Evolutionary conservation across 2,888 invertebrate genomes (phyloP).

Genomic region (Tipula unca): DNA sequence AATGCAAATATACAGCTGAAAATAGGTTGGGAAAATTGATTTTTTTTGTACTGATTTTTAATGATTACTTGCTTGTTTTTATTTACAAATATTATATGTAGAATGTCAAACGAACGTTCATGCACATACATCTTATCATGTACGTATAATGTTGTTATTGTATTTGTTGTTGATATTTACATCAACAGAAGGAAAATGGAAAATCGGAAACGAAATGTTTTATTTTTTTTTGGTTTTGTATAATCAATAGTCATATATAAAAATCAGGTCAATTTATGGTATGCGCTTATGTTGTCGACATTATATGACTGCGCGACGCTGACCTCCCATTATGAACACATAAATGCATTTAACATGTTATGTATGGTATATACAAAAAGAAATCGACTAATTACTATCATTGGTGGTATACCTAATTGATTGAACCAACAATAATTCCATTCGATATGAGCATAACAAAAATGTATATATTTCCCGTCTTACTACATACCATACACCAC

Average conservation of each 20-base stretch:
- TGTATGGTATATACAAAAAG: no score
- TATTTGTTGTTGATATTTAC: background rate
- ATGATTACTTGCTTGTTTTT: background rate
- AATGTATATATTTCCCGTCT: background rate
- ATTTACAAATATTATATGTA: background rate
- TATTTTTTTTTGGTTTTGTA: background rate
- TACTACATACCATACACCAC: background rate
- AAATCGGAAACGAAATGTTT: background rate
- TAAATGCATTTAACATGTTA: background rate
- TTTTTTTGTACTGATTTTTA: background rate
- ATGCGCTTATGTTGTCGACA: background rate
- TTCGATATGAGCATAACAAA: no score
- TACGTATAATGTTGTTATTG: background rate
- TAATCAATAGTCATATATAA: background rate
- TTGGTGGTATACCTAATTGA: background rate
- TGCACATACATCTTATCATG: background rate
- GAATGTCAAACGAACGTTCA: background rate
- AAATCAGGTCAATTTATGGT: background rate
- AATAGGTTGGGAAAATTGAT: background rate
- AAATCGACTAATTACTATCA: background rate
- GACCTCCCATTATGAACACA: background rate
- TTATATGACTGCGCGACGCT: background rate
- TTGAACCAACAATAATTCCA: background rate
- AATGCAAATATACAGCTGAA: no score
- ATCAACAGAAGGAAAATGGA: background rate